Evolutionary conservation across 2,113 vertebrate species (phyloP).

Genomic region (Ranitomeya imitator): DNA sequence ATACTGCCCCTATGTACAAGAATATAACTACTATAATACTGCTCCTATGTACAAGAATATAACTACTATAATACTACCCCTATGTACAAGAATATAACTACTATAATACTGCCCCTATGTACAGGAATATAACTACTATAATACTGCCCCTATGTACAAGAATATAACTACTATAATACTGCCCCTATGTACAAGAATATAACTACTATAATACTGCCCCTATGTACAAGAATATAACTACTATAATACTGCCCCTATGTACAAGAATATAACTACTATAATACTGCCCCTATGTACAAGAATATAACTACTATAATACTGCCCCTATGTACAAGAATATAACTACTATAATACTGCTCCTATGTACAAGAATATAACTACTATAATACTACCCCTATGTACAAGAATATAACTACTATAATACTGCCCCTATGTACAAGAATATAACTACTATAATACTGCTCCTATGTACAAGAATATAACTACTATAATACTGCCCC

Average conservation of each 20-base stretch:
- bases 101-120: background rate
- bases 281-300: background rate
- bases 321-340: too few relatives aligned
- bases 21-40: slow-evolving; percentile 5
- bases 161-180: slow-evolving; percentile 13
- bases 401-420: too few relatives aligned
- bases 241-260: slow-evolving; percentile 1
- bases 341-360: too few relatives aligned
- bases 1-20: slow-evolving; percentile 3
- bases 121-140: slow-evolving; percentile 10
- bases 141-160: slow-evolving; percentile 1
- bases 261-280: slow-evolving; percentile 7
- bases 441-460: slow-evolving; percentile 5
- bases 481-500: too few relatives aligned
- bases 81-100: background rate
- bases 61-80: slow-evolving; percentile 11
- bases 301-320: background rate
- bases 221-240: slow-evolving; percentile 2
- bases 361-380: too few relatives aligned
- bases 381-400: too few relatives aligned
- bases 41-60: slow-evolving; percentile 4
- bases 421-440: too few relatives aligned
- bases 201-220: background rate
- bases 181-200: background rate
- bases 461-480: background rate